phyloP scores from a whole-genome alignment of 2,797 vertebrate species.

The Chrosomus eos region DNA sequence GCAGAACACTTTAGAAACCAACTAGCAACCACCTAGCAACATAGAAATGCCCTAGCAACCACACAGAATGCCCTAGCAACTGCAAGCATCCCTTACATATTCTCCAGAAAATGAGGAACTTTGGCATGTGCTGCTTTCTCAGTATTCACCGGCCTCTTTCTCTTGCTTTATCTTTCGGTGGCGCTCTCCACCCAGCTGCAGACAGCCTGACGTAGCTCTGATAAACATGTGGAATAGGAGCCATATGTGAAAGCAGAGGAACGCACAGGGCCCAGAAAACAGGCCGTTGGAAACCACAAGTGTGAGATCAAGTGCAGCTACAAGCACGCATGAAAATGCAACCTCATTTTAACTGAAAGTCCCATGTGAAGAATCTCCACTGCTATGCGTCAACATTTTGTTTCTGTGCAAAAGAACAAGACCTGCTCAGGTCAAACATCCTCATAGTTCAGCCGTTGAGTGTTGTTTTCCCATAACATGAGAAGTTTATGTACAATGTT shows the following conservation, averaged over 20 bases:
- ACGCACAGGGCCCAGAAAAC: conserved; percentile 49
- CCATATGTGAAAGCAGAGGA: conserved; percentile 57
- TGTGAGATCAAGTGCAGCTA: conserved; percentile 47
- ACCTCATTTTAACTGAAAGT: background rate
- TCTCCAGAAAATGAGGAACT: background rate
- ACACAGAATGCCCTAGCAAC: background rate
- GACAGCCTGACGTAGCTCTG: conserved; percentile 54
- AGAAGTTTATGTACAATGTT: conserved; percentile 62
- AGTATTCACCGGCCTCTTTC: background rate
- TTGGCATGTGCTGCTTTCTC: conserved; percentile 5
- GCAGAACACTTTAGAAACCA: background rate
- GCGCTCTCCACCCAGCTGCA: conserved; percentile 53
- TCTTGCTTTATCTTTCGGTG: conserved; percentile 27
- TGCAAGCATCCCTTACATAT: background rate
- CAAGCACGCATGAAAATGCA: conserved; percentile 1
- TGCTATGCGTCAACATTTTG: background rate
- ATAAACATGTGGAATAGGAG: conserved; percentile 60
- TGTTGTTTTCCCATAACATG: conserved; percentile 42
- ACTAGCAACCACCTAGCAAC: background rate
- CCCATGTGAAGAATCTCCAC: background rate
- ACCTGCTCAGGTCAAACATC: background rate
- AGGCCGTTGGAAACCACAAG: conserved; percentile 43
- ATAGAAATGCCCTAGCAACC: background rate
- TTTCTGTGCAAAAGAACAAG: background rate
- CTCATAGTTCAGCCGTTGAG: background rate